Base-by-base conservation (phyloP, 1,140 invertebrate species). In the Lysiphlebus fabarum region DNA sequence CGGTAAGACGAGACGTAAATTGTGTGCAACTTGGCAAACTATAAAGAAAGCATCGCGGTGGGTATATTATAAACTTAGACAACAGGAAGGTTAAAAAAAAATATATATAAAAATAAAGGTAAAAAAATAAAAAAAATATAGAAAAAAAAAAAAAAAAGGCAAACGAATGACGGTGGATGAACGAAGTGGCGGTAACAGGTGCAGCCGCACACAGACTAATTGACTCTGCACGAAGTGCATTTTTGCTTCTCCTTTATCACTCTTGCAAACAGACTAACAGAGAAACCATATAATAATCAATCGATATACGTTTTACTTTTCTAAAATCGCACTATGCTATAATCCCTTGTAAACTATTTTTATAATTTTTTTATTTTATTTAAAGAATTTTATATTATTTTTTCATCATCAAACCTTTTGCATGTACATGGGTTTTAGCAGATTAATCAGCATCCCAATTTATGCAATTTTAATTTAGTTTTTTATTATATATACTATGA, bases 241-340 rank as follows among this genome's bases (percentile, higher is more conserved):
- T 5, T 51, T 51, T 51, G 7, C 10, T 11, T 4, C 10, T 7
- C 3, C 2, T 11, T 11, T 8, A 8, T 11, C 38, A 40, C 38
- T 5, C 38, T 40, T 1, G 10, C 10, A 8, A 7, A 7, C 38
- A 6, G 38, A 9, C 9, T 9, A 6, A 6, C 9, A 11, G 38
- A 7, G 36, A 49, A 68, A 67, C 67, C 67, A 67, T 67, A 68
- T 26, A 26, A 26, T 26, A 26, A 26, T 67, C 58, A 65, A 67
- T 68, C 67, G 65, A 64, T 59, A 64, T 64, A 62, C 63, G n/a
- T n/a, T n/a, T 56, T 56, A 42, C 49, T n/a, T 60, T 62, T 63
- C 65, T 66, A 68, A 68, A 65, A 56, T 62, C 40, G 38, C 33
- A 63, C 61, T 65, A n/a, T n/a, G n/a, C n/a, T n/a, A 56, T 68